Conservation (phyloP, 2,797 vertebrate genomes). For the Setipinna tenuifilis region DNA sequence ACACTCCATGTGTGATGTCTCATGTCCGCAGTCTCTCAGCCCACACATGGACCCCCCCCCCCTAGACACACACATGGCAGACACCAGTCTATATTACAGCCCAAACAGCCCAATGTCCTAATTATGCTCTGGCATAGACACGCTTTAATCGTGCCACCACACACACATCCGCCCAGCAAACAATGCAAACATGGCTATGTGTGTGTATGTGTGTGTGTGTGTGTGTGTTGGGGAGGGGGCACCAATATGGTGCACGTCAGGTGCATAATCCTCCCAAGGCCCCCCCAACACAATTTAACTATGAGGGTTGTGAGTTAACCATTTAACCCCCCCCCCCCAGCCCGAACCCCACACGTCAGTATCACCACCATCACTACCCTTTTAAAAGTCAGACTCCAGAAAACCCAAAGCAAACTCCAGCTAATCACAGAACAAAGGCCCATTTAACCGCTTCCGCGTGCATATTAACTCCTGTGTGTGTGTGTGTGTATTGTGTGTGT, state of each 20-base stretch:
- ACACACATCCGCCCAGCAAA: not conserved
- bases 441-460: conserved; percentile 82
- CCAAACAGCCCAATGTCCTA: conserved; percentile 8
- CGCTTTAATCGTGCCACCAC: not conserved
- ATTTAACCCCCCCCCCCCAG: conserved; percentile 61
- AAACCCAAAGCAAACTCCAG: conserved; percentile 83
- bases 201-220: too few species aligned
- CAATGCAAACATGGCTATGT: not conserved
- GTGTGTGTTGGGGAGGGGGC: not conserved
- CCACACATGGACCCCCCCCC: not conserved
- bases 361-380: not conserved
- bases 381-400: conserved; percentile 53
- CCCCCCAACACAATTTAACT: conserved; percentile 37
- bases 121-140: conserved; percentile 37
- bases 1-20: too few species aligned
- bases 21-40: not conserved
- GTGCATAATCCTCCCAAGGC: conserved; percentile 76
- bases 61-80: not conserved
- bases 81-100: not conserved
- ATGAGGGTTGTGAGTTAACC: conserved; percentile 71
- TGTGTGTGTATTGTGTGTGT: too few species aligned
- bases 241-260: conserved; percentile 69
- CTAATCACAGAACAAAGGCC: conserved; percentile 91
- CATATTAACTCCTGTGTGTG: conserved; percentile 73
- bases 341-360: too few species aligned